Base-by-base conservation (phyloP, 2,113 vertebrate genomes). In the Tapirus terrestris region DNA sequence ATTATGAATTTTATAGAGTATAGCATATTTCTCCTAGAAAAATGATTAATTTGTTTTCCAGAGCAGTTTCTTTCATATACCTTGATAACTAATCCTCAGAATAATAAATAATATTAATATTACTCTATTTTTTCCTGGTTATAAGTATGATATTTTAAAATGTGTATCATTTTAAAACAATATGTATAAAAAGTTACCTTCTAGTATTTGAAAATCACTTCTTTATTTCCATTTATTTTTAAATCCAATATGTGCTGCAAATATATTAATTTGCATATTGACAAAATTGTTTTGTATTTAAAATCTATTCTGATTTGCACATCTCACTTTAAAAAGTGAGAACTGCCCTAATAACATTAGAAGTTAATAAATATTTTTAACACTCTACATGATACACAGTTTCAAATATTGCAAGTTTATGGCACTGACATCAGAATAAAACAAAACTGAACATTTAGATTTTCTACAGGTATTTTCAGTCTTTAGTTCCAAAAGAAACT, bases 61-160 rank as follows among this genome's bases (percentile, higher is more conserved):
- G 39, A 27, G 4, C 85, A 48, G 0, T 39, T 92, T 39, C 65
- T 92, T 77, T 31, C 10, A 80, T 68, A 27, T 56, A 86, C 43
- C 2, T 60, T 90, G 58, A 90, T 89, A 97, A 92, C 0, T 79
- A 75, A 76, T 94, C 21, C 76, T 95, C 17, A 94, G 3, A 80
- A 90, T 79, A 27, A 88, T 87, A 91, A 94, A 63, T 51, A 53
- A 58, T 51, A 73, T 51, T 61, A 86, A 58, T 89, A 72, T 48
- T 73, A 60, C 8, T 92, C 3, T 72, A n/a, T 23, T 89, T 77
- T 92, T 94, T 67, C 68, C 76, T 56, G 16, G 4, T 84, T 67
- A n/a, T 21, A 39, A 58, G 0, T 16, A 39, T 76, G 27, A 23
- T 23, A 0, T 61, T 94, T 77, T 61, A 4, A 72, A 89, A 21